Conservation (phyloP, 2,888 invertebrate genomes). For the Eueremaeus valkanovi region DNA sequence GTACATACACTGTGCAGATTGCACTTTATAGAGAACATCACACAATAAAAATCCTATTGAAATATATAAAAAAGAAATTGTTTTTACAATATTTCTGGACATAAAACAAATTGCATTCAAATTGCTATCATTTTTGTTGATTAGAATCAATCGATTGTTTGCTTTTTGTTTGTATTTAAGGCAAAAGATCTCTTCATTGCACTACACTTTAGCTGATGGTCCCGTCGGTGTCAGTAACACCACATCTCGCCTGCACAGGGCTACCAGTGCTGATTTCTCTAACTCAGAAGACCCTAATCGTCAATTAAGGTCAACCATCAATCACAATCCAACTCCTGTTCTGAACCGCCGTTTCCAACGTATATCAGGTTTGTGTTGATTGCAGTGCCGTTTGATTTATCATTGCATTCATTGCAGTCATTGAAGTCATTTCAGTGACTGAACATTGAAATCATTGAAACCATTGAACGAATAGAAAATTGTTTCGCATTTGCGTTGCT, state of each 20-base stretch:
- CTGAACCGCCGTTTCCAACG: constrained; percentile 45
- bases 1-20: too few relatives aligned
- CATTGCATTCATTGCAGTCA: constrained; percentile 24
- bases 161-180: not conserved
- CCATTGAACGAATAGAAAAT: not conserved
- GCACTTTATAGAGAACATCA: too few relatives aligned
- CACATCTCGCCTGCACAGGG: constrained; percentile 20
- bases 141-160: too few relatives aligned
- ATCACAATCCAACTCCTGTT: constrained; percentile 44
- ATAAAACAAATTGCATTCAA: too few relatives aligned
- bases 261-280: constrained; percentile 32
- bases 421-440: not conserved
- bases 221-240: constrained; percentile 8
- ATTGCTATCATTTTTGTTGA: too few relatives aligned
- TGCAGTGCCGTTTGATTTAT: constrained; percentile 26
- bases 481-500: not conserved
- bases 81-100: too few relatives aligned
- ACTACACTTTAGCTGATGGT: not conserved
- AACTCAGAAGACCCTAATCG: constrained; percentile 9
- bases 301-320: constrained; percentile 35
- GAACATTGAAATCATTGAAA: not conserved
- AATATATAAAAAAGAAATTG: too few relatives aligned
- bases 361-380: constrained; percentile 44
- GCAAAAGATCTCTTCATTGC: constrained; percentile 24
- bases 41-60: too few relatives aligned